Conservation (phyloP, 2,888 invertebrate species). For the Prosapia bicincta region DNA sequence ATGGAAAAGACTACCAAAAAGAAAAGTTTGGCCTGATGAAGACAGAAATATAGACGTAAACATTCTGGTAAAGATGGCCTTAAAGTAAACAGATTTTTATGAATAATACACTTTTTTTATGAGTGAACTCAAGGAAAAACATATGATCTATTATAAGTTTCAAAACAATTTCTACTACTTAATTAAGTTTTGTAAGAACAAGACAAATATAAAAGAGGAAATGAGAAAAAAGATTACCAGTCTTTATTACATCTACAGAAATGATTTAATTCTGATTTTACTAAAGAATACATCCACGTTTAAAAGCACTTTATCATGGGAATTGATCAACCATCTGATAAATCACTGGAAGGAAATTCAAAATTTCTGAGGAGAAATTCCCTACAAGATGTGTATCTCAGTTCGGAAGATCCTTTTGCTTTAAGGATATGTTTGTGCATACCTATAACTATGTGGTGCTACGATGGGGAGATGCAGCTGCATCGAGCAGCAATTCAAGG, state of each 20-base stretch:
- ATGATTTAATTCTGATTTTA: slow-evolving; percentile 12
- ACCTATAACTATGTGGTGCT: no score
- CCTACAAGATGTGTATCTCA: slow-evolving; percentile 14
- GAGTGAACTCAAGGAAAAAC: slow-evolving; percentile 12
- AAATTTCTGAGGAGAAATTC: slow-evolving; percentile 18
- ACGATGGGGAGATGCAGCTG: no score
- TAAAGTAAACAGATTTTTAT: slow-evolving; percentile 13
- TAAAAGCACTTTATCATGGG: slow-evolving; percentile 9
- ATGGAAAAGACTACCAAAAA: slow-evolving; percentile 14
- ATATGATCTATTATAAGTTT: slow-evolving; percentile 10
- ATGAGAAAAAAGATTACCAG: slow-evolving; percentile 7
- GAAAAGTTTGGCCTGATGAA: slow-evolving; percentile 20
- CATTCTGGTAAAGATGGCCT: slow-evolving; percentile 15
- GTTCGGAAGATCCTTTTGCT: slow-evolving; percentile 17
- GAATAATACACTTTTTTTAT: slow-evolving; percentile 3
- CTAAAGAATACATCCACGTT: not conserved
- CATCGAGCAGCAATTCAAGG: no score
- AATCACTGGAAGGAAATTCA: slow-evolving; percentile 20
- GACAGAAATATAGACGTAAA: slow-evolving; percentile 13
- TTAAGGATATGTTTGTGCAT: slow-evolving; percentile 20
- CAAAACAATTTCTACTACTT: slow-evolving; percentile 9
- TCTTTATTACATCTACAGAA: slow-evolving; percentile 3
- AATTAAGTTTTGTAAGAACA: slow-evolving; percentile 9
- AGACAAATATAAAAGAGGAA: not conserved
- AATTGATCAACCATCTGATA: not conserved